Evolutionary conservation across 1,140 invertebrate species (phyloP).

Genomic region (Conus ventricosus): DNA sequence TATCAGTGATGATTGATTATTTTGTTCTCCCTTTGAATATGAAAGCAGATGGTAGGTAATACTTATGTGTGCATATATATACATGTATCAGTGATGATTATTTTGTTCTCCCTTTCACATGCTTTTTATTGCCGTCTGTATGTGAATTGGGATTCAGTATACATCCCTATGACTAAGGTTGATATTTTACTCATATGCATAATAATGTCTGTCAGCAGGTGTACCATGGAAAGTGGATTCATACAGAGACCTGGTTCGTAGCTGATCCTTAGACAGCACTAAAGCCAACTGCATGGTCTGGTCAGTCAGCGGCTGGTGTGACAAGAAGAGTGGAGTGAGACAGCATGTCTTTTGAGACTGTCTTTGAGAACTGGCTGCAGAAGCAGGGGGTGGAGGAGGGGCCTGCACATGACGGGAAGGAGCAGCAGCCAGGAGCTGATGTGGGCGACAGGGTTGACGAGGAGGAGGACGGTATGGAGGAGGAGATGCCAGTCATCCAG

Average conservation of each 20-base stretch:
- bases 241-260: neutral
- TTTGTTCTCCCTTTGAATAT: no score
- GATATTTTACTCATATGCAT: no score
- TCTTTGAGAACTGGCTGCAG: slow-evolving; percentile 40
- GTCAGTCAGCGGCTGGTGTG: neutral
- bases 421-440: neutral
- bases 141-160: no score
- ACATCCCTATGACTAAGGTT: no score
- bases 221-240: neutral
- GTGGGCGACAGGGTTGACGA: neutral
- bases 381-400: slow-evolving; percentile 19
- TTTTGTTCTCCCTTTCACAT: no score
- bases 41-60: no score
- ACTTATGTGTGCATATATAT: no score
- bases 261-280: neutral
- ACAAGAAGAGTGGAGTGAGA: neutral
- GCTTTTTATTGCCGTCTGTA: no score
- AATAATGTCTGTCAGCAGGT: neutral
- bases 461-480: neutral
- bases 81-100: no score
- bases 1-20: no score
- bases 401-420: neutral
- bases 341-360: slow-evolving; percentile 35
- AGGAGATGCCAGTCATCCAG: neutral
- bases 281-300: neutral